These are phyloP conservation scores for Julus scanicus DNA, from an alignment of 2,888 invertebrate species.

Conservation along the genomic window DNA sequence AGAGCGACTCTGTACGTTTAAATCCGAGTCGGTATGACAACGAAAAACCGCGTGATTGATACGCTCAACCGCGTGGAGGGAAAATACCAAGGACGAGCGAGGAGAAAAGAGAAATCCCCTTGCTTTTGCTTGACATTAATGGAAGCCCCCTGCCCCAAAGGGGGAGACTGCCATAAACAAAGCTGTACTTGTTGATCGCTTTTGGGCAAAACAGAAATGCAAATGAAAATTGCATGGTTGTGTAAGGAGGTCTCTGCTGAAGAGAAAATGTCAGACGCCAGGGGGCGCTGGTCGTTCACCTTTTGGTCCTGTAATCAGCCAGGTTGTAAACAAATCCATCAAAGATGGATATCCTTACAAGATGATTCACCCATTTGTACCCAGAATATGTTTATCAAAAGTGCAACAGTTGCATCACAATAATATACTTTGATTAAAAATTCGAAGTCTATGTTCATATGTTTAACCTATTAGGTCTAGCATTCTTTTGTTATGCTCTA, in stretches of 20 bases:
- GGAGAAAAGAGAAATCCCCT: background rate
- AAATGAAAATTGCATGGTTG: background rate
- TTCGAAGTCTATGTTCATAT: no score
- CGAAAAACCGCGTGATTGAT: background rate
- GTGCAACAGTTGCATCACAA: no score
- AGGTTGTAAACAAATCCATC: background rate
- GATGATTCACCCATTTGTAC: no score
- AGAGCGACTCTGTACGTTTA: slow-evolving; percentile 9
- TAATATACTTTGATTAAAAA: no score
- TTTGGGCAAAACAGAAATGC: background rate
- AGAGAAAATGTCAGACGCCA: background rate
- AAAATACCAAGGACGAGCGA: background rate
- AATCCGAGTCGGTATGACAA: slow-evolving; percentile 2
- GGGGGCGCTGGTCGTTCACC: background rate
- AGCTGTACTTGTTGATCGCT: background rate
- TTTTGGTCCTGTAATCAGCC: background rate
- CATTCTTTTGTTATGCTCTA: no score
- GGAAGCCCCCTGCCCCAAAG: background rate
- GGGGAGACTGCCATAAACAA: background rate
- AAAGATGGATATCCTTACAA: no score
- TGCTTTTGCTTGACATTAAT: background rate
- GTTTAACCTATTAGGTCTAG: no score
- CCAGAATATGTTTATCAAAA: no score
- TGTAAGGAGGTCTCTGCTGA: background rate
- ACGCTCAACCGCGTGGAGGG: background rate